Evolutionary conservation across 1,140 invertebrate species (phyloP).

Genomic region (Cyrtorhinus lividipennis): DNA sequence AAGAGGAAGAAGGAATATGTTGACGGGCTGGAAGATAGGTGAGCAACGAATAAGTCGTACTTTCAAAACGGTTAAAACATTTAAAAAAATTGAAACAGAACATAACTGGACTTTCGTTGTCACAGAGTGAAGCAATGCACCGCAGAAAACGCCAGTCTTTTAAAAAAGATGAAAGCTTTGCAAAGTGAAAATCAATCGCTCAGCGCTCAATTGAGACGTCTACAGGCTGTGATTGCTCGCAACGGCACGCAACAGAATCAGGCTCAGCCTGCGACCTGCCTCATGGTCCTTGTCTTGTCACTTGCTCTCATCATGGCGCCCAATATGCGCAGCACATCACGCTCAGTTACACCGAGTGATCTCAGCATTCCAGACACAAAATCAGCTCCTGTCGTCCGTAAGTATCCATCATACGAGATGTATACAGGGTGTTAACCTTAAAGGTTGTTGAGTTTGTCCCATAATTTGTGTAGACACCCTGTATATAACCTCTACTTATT

Average conservation of each 20-base stretch:
- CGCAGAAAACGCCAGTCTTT: constrained; percentile 63
- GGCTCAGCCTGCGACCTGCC: constrained; percentile 66
- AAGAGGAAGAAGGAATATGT: constrained; percentile 90
- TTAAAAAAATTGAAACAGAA: too few relatives aligned
- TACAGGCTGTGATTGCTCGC: constrained; percentile 25
- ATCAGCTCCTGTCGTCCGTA: constrained; percentile 19
- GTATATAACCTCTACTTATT: too few relatives aligned
- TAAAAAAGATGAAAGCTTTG: constrained; percentile 60
- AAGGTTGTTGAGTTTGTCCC: too few relatives aligned
- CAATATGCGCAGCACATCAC: constrained; percentile 34
- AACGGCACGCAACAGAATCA: constrained; percentile 17
- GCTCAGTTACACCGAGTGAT: constrained; percentile 22
- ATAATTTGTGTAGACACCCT: too few relatives aligned
- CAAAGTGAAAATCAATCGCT: constrained; percentile 65
- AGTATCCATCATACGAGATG: too few relatives aligned
- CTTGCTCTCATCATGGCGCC: constrained; percentile 61
- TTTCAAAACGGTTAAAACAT: not conserved
- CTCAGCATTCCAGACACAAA: constrained; percentile 22
- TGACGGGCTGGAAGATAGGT: constrained; percentile 75
- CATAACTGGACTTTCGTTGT: too few relatives aligned
- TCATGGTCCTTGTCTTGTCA: constrained; percentile 66
- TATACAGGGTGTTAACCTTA: too few relatives aligned
- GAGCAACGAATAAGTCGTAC: constrained; percentile 16
- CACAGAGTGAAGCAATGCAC: constrained; percentile 67
- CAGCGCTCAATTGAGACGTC: constrained; percentile 39